Evolutionary conservation across 2,888 invertebrate genomes (phyloP), one percentile per base, ranked within the genome.

Genomic region (Trissonchulus latispiculum): DNA sequence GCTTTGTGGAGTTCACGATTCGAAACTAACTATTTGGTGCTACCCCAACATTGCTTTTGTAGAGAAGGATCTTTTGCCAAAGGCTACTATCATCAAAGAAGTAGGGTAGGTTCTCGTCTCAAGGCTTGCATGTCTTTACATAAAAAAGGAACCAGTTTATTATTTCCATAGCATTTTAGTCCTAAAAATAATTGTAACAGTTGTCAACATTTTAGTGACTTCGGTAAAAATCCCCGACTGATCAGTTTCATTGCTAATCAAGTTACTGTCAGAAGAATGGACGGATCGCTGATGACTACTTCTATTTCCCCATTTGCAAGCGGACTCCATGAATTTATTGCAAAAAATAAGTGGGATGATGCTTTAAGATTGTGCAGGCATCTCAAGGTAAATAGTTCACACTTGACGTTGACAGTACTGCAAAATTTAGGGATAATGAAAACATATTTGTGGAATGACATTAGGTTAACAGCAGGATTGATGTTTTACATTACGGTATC

Each of bases 171-270:
- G 29, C 37, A 61, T n/a, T 48, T n/a, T n/a, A n/a, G n/a, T n/a
- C n/a, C 37, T 33, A 37, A 76, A 59, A 61, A n/a, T 72, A 61
- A 35, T 23, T 61, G 29, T 29, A 28, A 35, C 23, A 59, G 29
- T 71, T 71, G n/a, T 71, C 59, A n/a, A 59, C 15, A 59, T 71
- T 73, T 75, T 61, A 73, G 91, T 76, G 94, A 95, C 83, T 89
- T 93, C 78, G 95, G 95, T 1, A 90, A 92, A 79, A 90, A 90
- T 80, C 92, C 95, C 0, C 87, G 89, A 74, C 88, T 96, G 18
- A 86, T 90, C 73, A 90, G 89, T 79, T 92, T 95, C 80, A 89
- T 91, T 78, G 92, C 92, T 75, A 91, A 91, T 75, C 89, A 91
- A 73, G 89, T 93, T 0, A 90, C 90, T 0, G 88, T 97, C 70